Evolutionary conservation across 2,113 vertebrate species (phyloP), one percentile per base, ranked within the genome.

Genomic region (Aspiorhynchus laticeps): DNA sequence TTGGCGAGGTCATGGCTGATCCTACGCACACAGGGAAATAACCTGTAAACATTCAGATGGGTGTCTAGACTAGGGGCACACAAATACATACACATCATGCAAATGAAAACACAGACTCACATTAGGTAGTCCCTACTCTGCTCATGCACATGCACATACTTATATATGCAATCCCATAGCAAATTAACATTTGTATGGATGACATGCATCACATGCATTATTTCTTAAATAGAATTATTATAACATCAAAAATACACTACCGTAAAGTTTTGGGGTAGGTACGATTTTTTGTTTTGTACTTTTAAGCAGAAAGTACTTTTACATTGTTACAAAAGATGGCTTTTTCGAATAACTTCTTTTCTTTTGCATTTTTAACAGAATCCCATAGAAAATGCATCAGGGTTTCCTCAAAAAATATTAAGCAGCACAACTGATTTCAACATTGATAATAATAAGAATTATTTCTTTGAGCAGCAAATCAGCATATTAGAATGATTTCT

Each of bases 1-100:
- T 96, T 96, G 88, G 95, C 95, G 92, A 96, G 92, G 94, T 99
- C 98, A 95, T 99, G 98, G 95, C 98, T 99, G 96, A 99, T 99
- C 96, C 98, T 99, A 93, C 95, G 94, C 94, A 96, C 95, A 96
- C 95, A 95, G 93, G 95, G 95, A 90, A 95, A 96, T 90, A 96
- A 95, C 95, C 95, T 96, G 94, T 95, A 94, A 94, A 93, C 92
- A 93, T 93, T 93, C 94, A 96, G 92, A 95, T 87, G 91, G 92
- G 91, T 87, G 86, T 81, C 88, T 92, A 88, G 88, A 88, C 87
- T 80, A 81, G 89, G 78, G 88, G 61, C 2, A 83, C 80, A 79
- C 80, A 85, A 61, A 87, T 24, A 92, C 80, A 92, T 31, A 59
- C 86, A 91, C 43, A 85, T 74, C 83, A 87, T 59, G 19, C 19